Evolutionary conservation across 2,797 vertebrate species (phyloP).

Genomic region (Taenioides sp.): DNA sequence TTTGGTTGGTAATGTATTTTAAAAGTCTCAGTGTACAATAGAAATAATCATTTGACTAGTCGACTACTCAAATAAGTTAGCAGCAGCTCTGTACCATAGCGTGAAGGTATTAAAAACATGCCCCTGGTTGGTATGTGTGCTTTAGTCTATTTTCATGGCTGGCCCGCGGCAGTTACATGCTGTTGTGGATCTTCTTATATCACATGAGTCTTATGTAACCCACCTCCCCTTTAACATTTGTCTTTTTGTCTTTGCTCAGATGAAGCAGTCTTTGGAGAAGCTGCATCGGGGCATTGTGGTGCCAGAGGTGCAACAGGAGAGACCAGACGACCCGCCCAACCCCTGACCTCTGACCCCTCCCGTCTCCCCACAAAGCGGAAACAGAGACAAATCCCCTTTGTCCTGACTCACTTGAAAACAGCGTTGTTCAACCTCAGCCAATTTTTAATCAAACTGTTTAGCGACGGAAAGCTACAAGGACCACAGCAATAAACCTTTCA

Average conservation of each 20-base stretch:
- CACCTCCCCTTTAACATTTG: neutral
- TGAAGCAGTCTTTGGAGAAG: conserved; percentile 90
- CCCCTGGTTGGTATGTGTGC: too few relatives aligned
- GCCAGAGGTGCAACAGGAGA: conserved; percentile 72
- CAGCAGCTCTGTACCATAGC: too few relatives aligned
- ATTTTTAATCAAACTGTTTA: conserved; percentile 13
- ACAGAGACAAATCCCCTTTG: conserved; percentile 24
- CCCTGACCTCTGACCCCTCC: conserved; percentile 53
- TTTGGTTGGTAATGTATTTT: too few relatives aligned
- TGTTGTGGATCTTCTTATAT: neutral
- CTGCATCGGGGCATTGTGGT: conserved; percentile 84
- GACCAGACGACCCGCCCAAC: conserved; percentile 38
- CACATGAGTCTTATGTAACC: conserved; percentile 13
- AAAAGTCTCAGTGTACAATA: too few relatives aligned
- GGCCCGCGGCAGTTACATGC: neutral
- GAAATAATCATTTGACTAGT: too few relatives aligned
- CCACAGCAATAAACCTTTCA: conserved; percentile 62
- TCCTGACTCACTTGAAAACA: conserved; percentile 65
- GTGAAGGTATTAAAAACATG: too few relatives aligned
- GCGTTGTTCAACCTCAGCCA: conserved; percentile 28
- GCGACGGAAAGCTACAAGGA: conserved; percentile 44
- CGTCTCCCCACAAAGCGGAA: conserved; percentile 10
- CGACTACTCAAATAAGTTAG: too few relatives aligned
- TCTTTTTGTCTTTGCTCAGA: conserved; percentile 61
- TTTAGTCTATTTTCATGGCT: neutral